Evolutionary conservation across 1,140 invertebrate genomes (phyloP), one percentile per base, ranked within the genome.

Genomic region (Stratiolaelaps scimitus): DNA sequence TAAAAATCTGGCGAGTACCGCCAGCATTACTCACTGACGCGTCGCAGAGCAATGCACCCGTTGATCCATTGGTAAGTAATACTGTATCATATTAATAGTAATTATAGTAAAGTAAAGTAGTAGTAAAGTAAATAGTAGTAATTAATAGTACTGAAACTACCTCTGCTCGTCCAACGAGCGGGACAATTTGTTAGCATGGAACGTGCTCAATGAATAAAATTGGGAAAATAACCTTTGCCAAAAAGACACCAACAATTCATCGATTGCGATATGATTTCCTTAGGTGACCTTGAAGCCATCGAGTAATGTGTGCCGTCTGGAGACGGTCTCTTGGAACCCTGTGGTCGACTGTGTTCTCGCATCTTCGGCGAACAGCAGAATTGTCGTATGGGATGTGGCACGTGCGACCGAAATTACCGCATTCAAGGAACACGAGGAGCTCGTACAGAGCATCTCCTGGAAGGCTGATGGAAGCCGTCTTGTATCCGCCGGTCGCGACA

Each of bases 301-400:
- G 1, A 60, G 53, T 10, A 34, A 84, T 70, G 86, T 89, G 74
- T 78, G 86, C 46, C 77, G 88, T 69, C 85, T 91, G 0, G 88
- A 92, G 76, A 86, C 85, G 34, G 85, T 92, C 2, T 82, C 83
- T 29, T 92, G 90, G 75, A 87, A 91, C 78, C 88, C 88, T 0
- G 83, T 84, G 29, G 86, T 86, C n/a, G 87, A 91, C 77, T 85
- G 84, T 68, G 74, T 92, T 1, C 77, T 92, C 19, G 84, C 89
- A 70, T 86, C 87, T 10, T 83, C 87, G 17, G 86, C 87, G 0
- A 85, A 83, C 53, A 86, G 84, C 15, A 85, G 83, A 71, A 75
- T 93, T 28, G 85, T 84, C n/a, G 73, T 95, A 15, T 93, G 88
- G 83, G 90, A 94, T 75, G 81, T 93, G 67, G 80, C 84, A 10